A percentile compares a stretch with the other conserved stretches of the same genome.
Evolutionary conservation across 2,797 vertebrate genomes (phyloP).

Genomic region (Eulemur rubriventer): DNA sequence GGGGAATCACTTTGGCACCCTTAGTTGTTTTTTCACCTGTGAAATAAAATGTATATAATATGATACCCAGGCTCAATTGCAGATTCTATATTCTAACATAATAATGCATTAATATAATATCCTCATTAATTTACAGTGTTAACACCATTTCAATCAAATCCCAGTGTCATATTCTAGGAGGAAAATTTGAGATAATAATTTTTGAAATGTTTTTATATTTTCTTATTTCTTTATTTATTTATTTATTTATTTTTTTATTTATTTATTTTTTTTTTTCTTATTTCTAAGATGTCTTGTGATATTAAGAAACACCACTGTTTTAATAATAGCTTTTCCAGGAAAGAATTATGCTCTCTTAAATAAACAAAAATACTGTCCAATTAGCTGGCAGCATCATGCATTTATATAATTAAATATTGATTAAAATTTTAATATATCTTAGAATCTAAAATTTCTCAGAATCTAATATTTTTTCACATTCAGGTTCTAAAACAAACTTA

Average conservation of each 20-base stretch:
- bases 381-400: not conserved
- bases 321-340: not conserved
- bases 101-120: not conserved
- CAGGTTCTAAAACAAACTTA: not conserved
- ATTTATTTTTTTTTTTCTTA: not conserved
- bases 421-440: not conserved
- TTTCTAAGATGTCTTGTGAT: not conserved
- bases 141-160: not conserved
- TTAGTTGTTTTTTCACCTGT: not conserved
- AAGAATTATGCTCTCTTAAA: not conserved
- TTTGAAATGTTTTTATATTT: not conserved
- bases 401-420: not conserved
- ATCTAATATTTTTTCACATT: not conserved
- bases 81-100: not conserved
- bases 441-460: not conserved
- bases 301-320: not conserved
- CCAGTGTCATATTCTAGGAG: not conserved
- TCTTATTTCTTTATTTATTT: not conserved
- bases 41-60: not conserved
- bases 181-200: not conserved
- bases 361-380: not conserved
- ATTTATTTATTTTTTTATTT: too few relatives aligned
- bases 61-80: not conserved
- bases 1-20: not conserved
- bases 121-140: not conserved